A percentile compares a stretch with the other conserved stretches of the same genome.
Conservation (phyloP, 92 coral and sea anemone species). For the Ricordea florida region DNA sequence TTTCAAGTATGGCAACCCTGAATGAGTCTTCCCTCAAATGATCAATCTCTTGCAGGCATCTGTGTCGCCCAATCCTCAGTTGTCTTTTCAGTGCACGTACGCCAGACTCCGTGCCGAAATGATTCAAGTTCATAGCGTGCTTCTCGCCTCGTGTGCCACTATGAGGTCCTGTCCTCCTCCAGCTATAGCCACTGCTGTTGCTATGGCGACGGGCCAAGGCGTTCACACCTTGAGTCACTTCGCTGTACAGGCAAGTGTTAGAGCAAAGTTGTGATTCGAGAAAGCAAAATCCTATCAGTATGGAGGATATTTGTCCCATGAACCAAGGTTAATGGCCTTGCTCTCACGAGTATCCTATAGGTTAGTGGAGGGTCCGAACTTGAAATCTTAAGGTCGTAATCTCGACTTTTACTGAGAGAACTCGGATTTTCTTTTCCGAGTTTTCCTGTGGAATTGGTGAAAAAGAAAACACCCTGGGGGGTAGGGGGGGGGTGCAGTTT, state of each 20-base stretch:
- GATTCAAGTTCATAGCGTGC: slow-evolving; percentile 83
- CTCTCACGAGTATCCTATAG: too few relatives aligned
- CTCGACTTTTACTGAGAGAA: neutral
- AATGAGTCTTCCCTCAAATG: neutral
- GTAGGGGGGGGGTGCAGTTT: too few relatives aligned
- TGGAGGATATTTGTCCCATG: too few relatives aligned
- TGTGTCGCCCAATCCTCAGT: slow-evolving; percentile 72
- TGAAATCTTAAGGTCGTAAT: too few relatives aligned
- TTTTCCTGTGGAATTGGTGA: too few relatives aligned
- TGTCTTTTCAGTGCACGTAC: slow-evolving; percentile 81
- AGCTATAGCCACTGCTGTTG: slow-evolving; percentile 98
- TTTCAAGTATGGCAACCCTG: too few relatives aligned
- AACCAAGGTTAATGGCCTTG: too few relatives aligned
- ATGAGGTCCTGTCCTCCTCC: slow-evolving; percentile 98
- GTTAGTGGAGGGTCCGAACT: neutral
- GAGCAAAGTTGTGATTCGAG: neutral
- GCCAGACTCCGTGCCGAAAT: slow-evolving; percentile 77
- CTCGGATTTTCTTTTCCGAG: too few relatives aligned
- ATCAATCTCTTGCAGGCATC: slow-evolving; percentile 73
- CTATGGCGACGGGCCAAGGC: slow-evolving; percentile 98
- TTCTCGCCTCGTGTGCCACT: slow-evolving; percentile 90
- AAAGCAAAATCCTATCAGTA: too few relatives aligned
- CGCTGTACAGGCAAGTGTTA: slow-evolving; percentile 72
- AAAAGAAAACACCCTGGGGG: too few relatives aligned
- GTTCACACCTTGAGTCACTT: slow-evolving; percentile 89